A percentile compares a stretch with the other conserved stretches of the same genome.
These are phyloP conservation scores for Anniella stebbinsi DNA, from an alignment of 2,797 vertebrate species.

Conservation along the genomic window DNA sequence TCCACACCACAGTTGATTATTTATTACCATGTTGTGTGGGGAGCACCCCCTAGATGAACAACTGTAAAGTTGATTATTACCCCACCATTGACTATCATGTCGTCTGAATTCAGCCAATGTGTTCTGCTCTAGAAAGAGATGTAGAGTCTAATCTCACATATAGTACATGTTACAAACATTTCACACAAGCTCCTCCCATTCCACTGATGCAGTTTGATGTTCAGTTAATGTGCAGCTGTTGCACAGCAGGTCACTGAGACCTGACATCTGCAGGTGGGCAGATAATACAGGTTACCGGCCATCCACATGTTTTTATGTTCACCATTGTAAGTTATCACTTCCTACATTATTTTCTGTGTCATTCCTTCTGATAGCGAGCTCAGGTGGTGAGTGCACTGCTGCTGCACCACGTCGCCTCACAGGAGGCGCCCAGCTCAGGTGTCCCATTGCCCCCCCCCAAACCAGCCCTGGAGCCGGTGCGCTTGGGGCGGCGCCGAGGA, in stretches of 20 bases:
- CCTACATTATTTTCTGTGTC: background rate
- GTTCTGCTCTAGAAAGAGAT: slow-evolving; percentile 46
- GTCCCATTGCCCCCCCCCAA: too few relatives aligned
- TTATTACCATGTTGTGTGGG: too few relatives aligned
- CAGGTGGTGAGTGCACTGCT: too few relatives aligned
- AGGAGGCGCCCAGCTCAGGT: too few relatives aligned
- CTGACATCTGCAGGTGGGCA: background rate
- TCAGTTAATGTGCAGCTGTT: background rate
- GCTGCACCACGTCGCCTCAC: too few relatives aligned
- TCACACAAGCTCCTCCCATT: background rate
- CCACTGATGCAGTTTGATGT: background rate
- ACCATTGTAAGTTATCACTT: background rate
- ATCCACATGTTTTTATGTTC: background rate
- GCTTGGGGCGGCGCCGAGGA: too few relatives aligned
- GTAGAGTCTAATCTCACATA: slow-evolving; percentile 34
- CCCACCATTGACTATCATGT: too few relatives aligned
- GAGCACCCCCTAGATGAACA: too few relatives aligned
- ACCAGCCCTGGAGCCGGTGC: too few relatives aligned
- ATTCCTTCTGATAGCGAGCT: background rate
- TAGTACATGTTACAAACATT: background rate
- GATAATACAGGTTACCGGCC: background rate
- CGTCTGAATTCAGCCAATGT: too few relatives aligned
- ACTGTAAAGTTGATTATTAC: too few relatives aligned
- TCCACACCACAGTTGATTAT: too few relatives aligned
- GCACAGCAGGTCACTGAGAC: background rate